Evolutionary conservation across 1,140 invertebrate genomes (phyloP).

Genomic region (Cyrtorhinus lividipennis): DNA sequence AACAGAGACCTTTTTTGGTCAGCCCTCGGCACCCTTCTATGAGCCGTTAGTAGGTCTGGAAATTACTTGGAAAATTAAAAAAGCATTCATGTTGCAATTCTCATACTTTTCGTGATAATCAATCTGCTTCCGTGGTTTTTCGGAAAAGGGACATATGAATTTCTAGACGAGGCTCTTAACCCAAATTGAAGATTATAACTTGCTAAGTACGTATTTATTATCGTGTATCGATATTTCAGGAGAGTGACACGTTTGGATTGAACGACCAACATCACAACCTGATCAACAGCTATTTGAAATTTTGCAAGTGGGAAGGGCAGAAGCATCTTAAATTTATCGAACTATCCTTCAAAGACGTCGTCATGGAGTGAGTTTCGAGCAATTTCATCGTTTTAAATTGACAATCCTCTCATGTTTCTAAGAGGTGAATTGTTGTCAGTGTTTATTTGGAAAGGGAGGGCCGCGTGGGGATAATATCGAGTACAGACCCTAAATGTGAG

Average conservation of each 20-base stretch:
- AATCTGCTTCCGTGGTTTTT: background rate
- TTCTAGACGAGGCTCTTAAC: no score
- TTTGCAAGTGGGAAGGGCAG: slow-evolving; percentile 35
- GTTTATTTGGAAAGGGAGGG: no score
- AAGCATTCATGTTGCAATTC: no score
- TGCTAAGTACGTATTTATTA: background rate
- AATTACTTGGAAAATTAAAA: no score
- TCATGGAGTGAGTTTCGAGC: slow-evolving; percentile 21
- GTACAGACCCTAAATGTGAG: background rate
- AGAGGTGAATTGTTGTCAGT: no score
- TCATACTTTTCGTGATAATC: background rate
- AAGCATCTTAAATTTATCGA: slow-evolving; percentile 29
- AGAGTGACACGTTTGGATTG: slow-evolving; percentile 28
- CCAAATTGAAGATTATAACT: no score
- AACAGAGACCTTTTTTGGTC: no score
- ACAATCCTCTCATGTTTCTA: background rate
- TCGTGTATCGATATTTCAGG: slow-evolving; percentile 19
- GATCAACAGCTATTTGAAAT: slow-evolving; percentile 36
- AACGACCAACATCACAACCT: slow-evolving; percentile 38
- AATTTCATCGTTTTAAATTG: background rate
- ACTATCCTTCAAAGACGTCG: slow-evolving; percentile 35
- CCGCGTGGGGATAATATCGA: background rate
- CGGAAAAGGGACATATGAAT: background rate
- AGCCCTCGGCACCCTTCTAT: no score
- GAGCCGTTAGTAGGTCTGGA: no score